Conservation (phyloP, 2,888 invertebrate species). For the Zootermopsis nevadensis region DNA sequence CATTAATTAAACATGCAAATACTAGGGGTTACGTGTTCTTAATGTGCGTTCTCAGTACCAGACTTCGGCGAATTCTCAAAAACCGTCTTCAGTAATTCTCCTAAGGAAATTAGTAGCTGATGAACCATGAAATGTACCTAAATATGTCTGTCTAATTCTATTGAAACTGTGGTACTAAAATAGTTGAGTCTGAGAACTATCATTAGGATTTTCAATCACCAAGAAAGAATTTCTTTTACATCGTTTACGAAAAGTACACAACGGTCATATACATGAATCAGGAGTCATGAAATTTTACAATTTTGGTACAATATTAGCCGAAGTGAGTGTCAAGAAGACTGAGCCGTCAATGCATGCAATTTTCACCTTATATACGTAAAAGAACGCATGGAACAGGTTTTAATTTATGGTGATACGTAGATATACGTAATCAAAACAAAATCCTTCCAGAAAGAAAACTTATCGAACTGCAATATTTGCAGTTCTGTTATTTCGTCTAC, state of each 20-base stretch:
- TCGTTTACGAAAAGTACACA: background rate
- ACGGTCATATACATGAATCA: constrained; percentile 12
- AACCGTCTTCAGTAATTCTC: background rate
- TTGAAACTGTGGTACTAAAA: background rate
- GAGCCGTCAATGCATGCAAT: background rate
- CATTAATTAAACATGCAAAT: background rate
- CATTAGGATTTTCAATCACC: background rate
- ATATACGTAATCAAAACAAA: background rate
- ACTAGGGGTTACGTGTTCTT: background rate
- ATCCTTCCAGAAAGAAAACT: constrained; percentile 31
- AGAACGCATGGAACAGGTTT: background rate
- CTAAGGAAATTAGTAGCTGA: background rate
- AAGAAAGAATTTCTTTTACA: background rate
- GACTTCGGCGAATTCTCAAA: background rate
- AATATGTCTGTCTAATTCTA: background rate
- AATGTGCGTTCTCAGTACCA: constrained; percentile 19
- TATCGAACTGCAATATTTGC: background rate
- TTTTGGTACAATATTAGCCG: constrained; percentile 5
- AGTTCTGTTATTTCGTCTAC: background rate
- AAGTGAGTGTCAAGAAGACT: constrained; percentile 34
- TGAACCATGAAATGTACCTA: background rate
- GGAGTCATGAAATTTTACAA: constrained; percentile 5
- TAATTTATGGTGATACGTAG: background rate
- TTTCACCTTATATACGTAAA: constrained; percentile 35
- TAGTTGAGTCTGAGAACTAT: background rate